Base-by-base conservation (phyloP, 2,888 invertebrate species). In the Smittia aterrima region DNA sequence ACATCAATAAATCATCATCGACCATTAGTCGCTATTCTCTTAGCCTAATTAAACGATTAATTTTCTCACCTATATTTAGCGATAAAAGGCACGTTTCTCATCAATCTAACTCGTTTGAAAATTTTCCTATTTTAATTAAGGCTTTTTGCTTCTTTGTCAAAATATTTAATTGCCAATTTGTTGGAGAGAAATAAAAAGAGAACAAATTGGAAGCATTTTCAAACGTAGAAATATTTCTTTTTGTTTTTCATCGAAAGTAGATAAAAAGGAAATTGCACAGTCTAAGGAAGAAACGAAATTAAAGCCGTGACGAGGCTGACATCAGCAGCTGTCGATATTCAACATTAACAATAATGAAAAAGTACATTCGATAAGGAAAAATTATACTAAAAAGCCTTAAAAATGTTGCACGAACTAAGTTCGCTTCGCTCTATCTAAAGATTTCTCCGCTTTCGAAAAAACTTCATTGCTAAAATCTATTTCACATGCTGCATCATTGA, bases 71-170 rank as follows among this genome's bases (percentile, higher is more conserved):
- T 72, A 72, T 24, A 72, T 58, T 62, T 62, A 72, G 13, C 24
- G 7, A 3, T 22, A 70, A 53, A 72, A 72, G 72, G 72, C 72
- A 72, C 72, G 27, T 53, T 72, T 66, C 11, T 66, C 20, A 27
- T 66, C 6, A 66, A 53, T 16, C 9, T 7, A 4, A 7, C 18
- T 18, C 53, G 18, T 13, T 18, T 20, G 58, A n/a, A 66, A 71
- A 54, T 41, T 38, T 71, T 54, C 25, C 53, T 53, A 71, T 24
- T 22, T 18, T 58, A 58, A 20, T 58, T 58, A 58, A 58, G 58
- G 58, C 58, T 58, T 58, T n/a, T 58, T 20, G 7, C 18, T 58
- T 58, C 20, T 58, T 1, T 22, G 3, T 58, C 58, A 22, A 58
- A 22, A 6, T n/a, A n/a, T 13, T 58, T 58, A 22, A 20, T 22